phyloP scores from a whole-genome alignment of 2,888 invertebrate species.

The Temnothorax unifasciatus region DNA sequence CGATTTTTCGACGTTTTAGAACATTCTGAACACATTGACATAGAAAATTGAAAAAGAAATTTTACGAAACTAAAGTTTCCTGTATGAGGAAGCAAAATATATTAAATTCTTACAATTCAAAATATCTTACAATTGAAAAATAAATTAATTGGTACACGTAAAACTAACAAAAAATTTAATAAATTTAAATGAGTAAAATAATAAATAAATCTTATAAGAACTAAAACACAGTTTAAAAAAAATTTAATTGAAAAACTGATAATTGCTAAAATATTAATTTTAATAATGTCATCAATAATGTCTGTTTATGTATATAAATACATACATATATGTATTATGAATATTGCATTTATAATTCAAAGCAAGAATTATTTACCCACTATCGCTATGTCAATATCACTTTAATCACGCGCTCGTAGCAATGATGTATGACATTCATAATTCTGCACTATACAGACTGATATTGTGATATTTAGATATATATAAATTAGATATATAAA shows the following conservation, averaged over 20 bases:
- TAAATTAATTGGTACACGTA: too few species aligned
- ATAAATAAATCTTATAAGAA: not conserved
- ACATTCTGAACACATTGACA: too few species aligned
- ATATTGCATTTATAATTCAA: not conserved
- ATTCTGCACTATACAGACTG: not conserved
- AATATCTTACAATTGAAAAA: too few species aligned
- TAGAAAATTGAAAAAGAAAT: too few species aligned
- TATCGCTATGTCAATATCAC: not conserved
- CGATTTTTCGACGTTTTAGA: too few species aligned
- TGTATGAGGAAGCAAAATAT: too few species aligned
- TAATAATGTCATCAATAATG: too few species aligned
- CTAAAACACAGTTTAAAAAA: not conserved
- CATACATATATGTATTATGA: not conserved
- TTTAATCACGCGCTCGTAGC: not conserved
- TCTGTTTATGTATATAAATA: not conserved
- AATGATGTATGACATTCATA: not conserved
- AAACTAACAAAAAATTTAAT: not conserved
- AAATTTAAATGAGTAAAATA: slow-evolving; percentile 16
- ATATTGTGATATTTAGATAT: not conserved
- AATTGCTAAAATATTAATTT: not conserved
- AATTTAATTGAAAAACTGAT: not conserved
- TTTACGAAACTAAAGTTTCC: too few species aligned
- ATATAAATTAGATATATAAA: not conserved
- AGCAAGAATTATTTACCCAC: not conserved
- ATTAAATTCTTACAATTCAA: too few species aligned